Conservation (phyloP, 2,888 invertebrate genomes). For the Leptinotarsa peninsularis region DNA sequence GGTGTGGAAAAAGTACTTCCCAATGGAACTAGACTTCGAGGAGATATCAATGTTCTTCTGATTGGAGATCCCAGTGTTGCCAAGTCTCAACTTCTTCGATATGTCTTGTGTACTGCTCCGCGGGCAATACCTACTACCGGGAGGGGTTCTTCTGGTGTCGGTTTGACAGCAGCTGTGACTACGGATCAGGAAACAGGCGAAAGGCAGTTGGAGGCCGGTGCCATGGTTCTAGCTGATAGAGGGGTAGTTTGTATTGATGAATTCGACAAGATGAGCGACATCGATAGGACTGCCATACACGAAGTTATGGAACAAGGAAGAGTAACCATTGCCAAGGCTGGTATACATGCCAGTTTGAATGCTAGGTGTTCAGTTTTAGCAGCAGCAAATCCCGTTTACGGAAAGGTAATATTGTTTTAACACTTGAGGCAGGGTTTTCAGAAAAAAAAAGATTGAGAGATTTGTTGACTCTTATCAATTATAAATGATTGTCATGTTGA, state of each 20-base stretch:
- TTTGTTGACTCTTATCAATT: constrained; percentile 20
- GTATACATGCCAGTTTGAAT: constrained; percentile 97
- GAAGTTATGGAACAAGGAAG: constrained; percentile 99
- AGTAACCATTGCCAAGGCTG: constrained; percentile 98
- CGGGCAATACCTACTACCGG: constrained; percentile 98
- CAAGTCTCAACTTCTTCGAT: constrained; percentile 94
- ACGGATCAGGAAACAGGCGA: constrained; percentile 90
- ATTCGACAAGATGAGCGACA: constrained; percentile 99
- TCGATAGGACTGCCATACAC: constrained; percentile 98
- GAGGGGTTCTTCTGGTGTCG: constrained; percentile 97
- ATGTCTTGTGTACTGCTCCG: constrained; percentile 94
- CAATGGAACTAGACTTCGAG: constrained; percentile 92
- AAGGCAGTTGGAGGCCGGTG: constrained; percentile 90
- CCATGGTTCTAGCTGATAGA: constrained; percentile 99
- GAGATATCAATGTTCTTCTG: constrained; percentile 71
- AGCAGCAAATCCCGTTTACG: constrained; percentile 99
- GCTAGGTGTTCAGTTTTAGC: constrained; percentile 97
- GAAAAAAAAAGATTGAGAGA: too few relatives aligned
- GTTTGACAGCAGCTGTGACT: constrained; percentile 98
- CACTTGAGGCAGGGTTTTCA: too few relatives aligned
- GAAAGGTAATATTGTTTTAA: constrained; percentile 73
- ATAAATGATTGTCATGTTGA: too few relatives aligned
- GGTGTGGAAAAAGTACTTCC: constrained; percentile 94
- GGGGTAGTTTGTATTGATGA: constrained; percentile 90
- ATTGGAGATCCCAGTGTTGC: constrained; percentile 99